Base-by-base conservation (phyloP, 2,888 invertebrate species). In the Dinocampus coccinellae region DNA sequence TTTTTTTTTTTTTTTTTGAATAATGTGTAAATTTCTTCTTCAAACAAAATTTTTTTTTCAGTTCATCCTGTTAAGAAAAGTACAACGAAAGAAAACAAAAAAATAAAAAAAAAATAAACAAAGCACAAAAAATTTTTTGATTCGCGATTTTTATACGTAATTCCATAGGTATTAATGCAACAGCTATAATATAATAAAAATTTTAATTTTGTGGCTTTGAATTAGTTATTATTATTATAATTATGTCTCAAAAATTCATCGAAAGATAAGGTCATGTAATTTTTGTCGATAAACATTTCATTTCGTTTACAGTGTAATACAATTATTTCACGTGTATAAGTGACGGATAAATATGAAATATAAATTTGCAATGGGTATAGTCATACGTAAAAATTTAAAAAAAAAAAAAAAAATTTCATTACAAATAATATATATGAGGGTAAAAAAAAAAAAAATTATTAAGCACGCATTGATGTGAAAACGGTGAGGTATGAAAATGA, bases 401-500 rank as follows among this genome's bases (percentile, higher is more conserved):
- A 47, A 39, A 47, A 47, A 16, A 47, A n/a, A n/a, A 2, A 6
- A n/a, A n/a, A n/a, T n/a, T n/a, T n/a, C n/a, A n/a, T n/a, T n/a
- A n/a, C n/a, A n/a, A n/a, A n/a, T n/a, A n/a, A n/a, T n/a, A n/a
- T n/a, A n/a, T n/a, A n/a, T n/a, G n/a, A n/a, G n/a, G n/a, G n/a
- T n/a, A n/a, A n/a, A 3, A 13, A n/a, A 3, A 3, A n/a, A 34
- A 6, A 16, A 33, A 10, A 58, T 22, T 11, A 53, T 57, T 61
- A 67, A 11, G 33, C 62, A 39, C 66, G 61, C 71, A 71, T 71
- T 11, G 71, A 67, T 11, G 62, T 29, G 11, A 71, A 67, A 0
- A 71, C 71, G n/a, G 71, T 71, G n/a, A 71, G 26, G 24, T 67
- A 71, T 22, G 71, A 71, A 39, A 71, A 71, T 20, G 71, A 71